Evolutionary conservation across 2,797 vertebrate genomes (phyloP).

Genomic region (Spondyliosoma cantharus): DNA sequence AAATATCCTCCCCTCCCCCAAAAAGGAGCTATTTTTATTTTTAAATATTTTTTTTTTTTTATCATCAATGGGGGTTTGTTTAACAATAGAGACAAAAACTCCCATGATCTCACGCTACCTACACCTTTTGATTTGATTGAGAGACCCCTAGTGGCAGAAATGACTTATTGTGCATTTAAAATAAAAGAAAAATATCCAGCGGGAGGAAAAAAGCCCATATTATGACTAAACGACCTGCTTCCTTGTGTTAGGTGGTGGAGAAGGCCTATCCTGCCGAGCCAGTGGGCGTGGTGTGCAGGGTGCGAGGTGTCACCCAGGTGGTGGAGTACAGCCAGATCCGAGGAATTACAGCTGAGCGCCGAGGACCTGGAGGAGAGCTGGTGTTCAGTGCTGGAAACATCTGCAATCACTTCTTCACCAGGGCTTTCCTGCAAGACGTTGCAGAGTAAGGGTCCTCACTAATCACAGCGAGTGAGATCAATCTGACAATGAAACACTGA

Average conservation of each 20-base stretch:
- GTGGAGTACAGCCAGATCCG: conserved; percentile 96
- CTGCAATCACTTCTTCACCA: conserved; percentile 96
- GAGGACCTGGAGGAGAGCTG: conserved; percentile 80
- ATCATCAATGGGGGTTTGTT: too few relatives aligned
- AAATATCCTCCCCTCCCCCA: too few relatives aligned
- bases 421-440: conserved; percentile 86
- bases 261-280: conserved; percentile 90
- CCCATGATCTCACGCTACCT: too few relatives aligned
- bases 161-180: too few relatives aligned
- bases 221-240: too few relatives aligned
- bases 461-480: background rate
- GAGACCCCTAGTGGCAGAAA: too few relatives aligned
- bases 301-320: conserved; percentile 89
- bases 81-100: too few relatives aligned
- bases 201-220: too few relatives aligned
- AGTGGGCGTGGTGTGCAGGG: conserved; percentile 92
- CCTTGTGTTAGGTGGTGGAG: conserved; percentile 88
- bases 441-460: conserved; percentile 77
- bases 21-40: too few relatives aligned
- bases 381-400: conserved; percentile 90
- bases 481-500: background rate
- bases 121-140: too few relatives aligned
- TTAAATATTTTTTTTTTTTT: too few relatives aligned
- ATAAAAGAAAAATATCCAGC: too few relatives aligned
- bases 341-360: conserved; percentile 79